phyloP scores from a whole-genome alignment of 53 echinoderm and acorn worm genomes.

The Apostichopus leukothele region DNA sequence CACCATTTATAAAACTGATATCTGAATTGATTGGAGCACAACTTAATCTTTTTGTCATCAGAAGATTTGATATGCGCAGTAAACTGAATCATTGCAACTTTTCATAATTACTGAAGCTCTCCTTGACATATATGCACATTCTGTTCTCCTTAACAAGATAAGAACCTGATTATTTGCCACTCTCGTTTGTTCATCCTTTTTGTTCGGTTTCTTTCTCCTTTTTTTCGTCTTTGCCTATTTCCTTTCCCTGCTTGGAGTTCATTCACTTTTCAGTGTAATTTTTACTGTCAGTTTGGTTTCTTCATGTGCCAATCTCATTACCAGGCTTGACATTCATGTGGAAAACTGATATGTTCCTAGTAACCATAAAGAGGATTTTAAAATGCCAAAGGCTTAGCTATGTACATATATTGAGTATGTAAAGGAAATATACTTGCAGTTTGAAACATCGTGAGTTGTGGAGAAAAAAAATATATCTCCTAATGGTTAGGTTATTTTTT shows the following conservation, averaged over 20 bases:
- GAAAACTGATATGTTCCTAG: not conserved
- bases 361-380: not conserved
- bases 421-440: too few species aligned
- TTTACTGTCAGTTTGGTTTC: not conserved
- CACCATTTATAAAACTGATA: too few species aligned
- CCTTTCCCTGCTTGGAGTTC: not conserved
- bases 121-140: not conserved
- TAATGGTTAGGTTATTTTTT: too few species aligned
- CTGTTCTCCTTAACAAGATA: not conserved
- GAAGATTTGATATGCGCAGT: too few species aligned
- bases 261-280: constrained; percentile 2
- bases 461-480: too few species aligned
- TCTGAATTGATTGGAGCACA: too few species aligned
- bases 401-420: too few species aligned
- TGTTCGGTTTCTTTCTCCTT: not conserved
- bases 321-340: not conserved
- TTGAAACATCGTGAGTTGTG: too few species aligned
- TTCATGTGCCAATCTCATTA: constrained; percentile 6
- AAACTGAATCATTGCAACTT: too few species aligned
- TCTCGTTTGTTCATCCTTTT: not conserved
- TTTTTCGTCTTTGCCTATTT: too few species aligned
- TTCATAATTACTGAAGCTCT: not conserved
- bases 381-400: not conserved
- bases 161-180: not conserved
- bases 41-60: too few species aligned